Base-by-base conservation (phyloP, 2,113 vertebrate species). In the Ivindomyrus marchei region DNA sequence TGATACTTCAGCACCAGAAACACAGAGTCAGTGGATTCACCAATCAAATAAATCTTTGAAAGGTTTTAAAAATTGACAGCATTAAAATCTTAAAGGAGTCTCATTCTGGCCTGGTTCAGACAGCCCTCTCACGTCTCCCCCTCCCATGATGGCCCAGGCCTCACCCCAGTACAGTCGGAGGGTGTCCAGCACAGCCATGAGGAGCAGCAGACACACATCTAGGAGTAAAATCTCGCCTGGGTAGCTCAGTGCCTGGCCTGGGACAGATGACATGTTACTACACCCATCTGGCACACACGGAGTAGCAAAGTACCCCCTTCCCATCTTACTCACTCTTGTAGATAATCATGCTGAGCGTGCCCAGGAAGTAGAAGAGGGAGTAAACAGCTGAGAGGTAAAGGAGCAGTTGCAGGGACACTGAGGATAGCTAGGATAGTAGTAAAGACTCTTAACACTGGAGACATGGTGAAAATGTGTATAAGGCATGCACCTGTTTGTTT, bases 291-390 rank as follows among this genome's bases (percentile, higher is more conserved):
- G 31, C 74, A 83, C 80, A 42, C n/a, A 19, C 24, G 10, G 1
- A 85, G 11, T 9, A 19, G 7, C 47, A 36, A 15, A 17, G 27
- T 31, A 7, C 39, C 36, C 0, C 49, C 24, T 13, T 42, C 15
- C 17, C 24, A 24, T 45, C 50, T 46, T 4, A 95, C 98, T 97
- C 93, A 98, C 97, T 97, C 93, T 98, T 98, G 91, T 95, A 97
- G 89, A 95, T 62, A 58, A 97, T 94, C 93, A 97, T 92, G 8
- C 96, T 91, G 2, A 98, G 94, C 0, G 94, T 96, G 8, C 93
- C 95, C 39, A 96, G 42, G 93, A 97, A 96, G 89, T 98, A 97
- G 27, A 97, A 95, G 85, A 93, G 19, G 49, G 90, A 95, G 90
- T 95, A 98, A 2, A 93, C 0, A 0, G 93, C 92, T 0, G 96